phyloP scores from a whole-genome alignment of 2,113 vertebrate genomes.

The Prietella phreatophila region DNA sequence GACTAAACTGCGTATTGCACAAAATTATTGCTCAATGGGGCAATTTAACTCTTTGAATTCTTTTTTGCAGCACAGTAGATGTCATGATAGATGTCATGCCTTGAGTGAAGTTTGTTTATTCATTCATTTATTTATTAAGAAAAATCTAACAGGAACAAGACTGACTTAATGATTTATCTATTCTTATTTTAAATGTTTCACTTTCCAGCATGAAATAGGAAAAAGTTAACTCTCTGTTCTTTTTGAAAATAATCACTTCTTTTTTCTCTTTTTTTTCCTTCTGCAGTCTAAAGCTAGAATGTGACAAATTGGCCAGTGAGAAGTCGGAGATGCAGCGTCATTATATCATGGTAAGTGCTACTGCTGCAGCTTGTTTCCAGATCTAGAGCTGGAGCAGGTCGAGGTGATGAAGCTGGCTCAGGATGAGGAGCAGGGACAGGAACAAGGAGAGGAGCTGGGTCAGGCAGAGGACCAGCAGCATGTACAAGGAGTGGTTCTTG shows the following conservation, averaged over 20 bases:
- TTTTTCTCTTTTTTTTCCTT: neutral
- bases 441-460: no score
- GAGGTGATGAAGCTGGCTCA: neutral
- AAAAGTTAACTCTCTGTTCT: neutral
- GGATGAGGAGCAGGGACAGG: neutral
- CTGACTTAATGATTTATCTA: neutral
- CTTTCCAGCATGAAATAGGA: neutral
- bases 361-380: neutral
- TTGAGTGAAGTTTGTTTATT: neutral
- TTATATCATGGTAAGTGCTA: conserved; percentile 90
- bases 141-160: neutral
- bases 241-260: conserved; percentile 12
- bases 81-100: neutral
- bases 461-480: neutral
- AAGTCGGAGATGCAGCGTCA: conserved; percentile 99
- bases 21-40: no score
- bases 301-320: conserved; percentile 96
- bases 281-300: conserved; percentile 92
- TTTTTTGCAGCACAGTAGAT: no score
- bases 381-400: neutral
- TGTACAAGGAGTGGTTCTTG: neutral
- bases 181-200: neutral
- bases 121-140: neutral
- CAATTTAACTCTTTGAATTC: no score
- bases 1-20: no score